Conservation (phyloP, 2,888 invertebrate species). For the Zootermopsis nevadensis region DNA sequence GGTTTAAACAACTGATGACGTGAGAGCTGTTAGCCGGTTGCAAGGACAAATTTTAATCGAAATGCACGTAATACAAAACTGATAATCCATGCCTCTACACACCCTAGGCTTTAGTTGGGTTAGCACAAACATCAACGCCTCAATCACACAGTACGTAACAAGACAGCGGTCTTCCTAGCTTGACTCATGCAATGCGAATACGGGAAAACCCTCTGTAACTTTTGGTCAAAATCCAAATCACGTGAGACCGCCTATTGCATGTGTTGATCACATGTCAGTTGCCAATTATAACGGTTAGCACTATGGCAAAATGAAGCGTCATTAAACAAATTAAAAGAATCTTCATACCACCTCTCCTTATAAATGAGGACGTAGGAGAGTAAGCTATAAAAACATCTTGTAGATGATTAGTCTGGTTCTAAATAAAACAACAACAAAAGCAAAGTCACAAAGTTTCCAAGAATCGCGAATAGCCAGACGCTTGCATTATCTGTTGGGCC, state of each 20-base stretch:
- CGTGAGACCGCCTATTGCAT: too few species aligned
- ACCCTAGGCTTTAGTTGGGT: constrained; percentile 22
- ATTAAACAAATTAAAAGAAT: neutral
- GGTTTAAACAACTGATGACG: constrained; percentile 40
- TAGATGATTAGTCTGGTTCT: neutral
- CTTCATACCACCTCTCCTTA: too few species aligned
- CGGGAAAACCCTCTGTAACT: too few species aligned
- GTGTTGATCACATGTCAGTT: too few species aligned
- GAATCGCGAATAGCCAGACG: neutral
- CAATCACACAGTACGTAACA: neutral
- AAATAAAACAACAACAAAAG: neutral
- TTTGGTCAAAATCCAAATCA: too few species aligned
- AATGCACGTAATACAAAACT: constrained; percentile 39
- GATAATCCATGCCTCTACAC: constrained; percentile 23
- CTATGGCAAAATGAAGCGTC: too few species aligned
- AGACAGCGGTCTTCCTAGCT: neutral
- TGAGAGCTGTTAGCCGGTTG: neutral
- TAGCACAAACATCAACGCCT: neutral
- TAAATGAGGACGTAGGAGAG: too few species aligned
- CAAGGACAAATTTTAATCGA: constrained; percentile 38
- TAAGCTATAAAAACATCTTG: neutral
- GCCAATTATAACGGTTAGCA: too few species aligned
- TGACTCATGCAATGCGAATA: too few species aligned
- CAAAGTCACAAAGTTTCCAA: neutral
- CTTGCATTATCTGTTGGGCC: neutral